Evolutionary conservation across 2,888 invertebrate genomes (phyloP), one percentile per base, ranked within the genome.

Genomic region (Volucella inflata): DNA sequence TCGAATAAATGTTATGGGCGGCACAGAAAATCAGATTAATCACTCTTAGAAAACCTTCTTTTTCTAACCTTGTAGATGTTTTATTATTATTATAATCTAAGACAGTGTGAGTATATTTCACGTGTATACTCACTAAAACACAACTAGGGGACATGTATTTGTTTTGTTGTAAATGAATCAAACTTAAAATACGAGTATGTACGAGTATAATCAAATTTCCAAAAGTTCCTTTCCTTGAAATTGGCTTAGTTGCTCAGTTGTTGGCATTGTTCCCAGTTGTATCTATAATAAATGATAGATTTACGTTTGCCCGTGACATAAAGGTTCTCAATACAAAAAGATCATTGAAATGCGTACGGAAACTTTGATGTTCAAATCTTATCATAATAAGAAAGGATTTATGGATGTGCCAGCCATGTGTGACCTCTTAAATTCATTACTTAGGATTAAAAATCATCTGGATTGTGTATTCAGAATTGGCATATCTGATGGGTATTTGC

Each of bases 231-330:
- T n/a, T 12, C 2, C 3, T 36, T 21, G 2, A 42, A 62, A 74
- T 64, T 55, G 21, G 46, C n/a, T 64, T 74, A 46, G 21, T 40
- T 30, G 30, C 30, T 30, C 30, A 6, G 30, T 42, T 40, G 14
- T 70, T 81, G 81, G 81, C 81, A 81, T 46, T 46, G 51, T 77
- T 76, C 81, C 81, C 64, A 70, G 14, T 68, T 80, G 14, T 36
- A 48, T 38, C 40, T 51, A 21, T 38, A 59, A 57, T 57, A 12
- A 21, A 48, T 55, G 55, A 0, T 0, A 70, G 40, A 60, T 65
- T 77, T 77, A 65, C 44, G 46, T 53, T 64, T 65, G 44, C 42
- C 40, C 59, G 38, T 76, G 76, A 65, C 70, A 53, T 44, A 70
- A 40, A 51, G 64, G 44, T 64, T 21, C 44, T 40, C 81, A 64